phyloP scores from a whole-genome alignment of 2,888 invertebrate genomes.

The Arenicola marina region DNA sequence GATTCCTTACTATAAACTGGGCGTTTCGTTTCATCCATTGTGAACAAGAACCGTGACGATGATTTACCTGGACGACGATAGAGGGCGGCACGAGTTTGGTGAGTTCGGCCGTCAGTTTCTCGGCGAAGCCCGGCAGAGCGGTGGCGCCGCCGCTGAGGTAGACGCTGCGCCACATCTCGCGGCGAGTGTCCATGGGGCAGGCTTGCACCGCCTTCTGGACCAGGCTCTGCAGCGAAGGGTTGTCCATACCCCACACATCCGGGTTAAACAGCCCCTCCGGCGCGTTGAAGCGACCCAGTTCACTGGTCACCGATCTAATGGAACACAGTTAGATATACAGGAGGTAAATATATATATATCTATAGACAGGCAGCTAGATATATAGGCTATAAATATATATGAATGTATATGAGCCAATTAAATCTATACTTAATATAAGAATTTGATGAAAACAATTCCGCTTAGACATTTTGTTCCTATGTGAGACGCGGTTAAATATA shows the following conservation, averaged over 20 bases:
- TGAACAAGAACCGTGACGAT: no score
- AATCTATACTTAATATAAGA: no score
- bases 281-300: slow-evolving; percentile 61
- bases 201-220: slow-evolving; percentile 66
- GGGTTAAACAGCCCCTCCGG: slow-evolving; percentile 66
- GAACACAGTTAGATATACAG: no score
- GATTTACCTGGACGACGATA: slow-evolving; percentile 63
- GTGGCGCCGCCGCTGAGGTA: slow-evolving; percentile 67
- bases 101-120: slow-evolving; percentile 65
- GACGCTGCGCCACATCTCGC: slow-evolving; percentile 66
- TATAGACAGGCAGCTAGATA: no score
- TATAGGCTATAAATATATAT: no score
- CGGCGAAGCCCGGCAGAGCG: slow-evolving; percentile 66
- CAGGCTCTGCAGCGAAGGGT: slow-evolving; percentile 66
- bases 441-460: no score
- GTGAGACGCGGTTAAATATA: no score
- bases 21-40: no score
- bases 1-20: no score
- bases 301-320: slow-evolving; percentile 59
- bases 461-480: no score
- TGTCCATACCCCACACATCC: slow-evolving; percentile 66
- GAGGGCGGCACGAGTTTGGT: slow-evolving; percentile 65
- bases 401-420: no score
- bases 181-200: slow-evolving; percentile 67
- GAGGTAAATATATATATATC: no score